Evolutionary conservation across 2,797 vertebrate species (phyloP), one percentile per base, ranked within the genome.

Genomic region (Melanotaenia maccullochi): DNA sequence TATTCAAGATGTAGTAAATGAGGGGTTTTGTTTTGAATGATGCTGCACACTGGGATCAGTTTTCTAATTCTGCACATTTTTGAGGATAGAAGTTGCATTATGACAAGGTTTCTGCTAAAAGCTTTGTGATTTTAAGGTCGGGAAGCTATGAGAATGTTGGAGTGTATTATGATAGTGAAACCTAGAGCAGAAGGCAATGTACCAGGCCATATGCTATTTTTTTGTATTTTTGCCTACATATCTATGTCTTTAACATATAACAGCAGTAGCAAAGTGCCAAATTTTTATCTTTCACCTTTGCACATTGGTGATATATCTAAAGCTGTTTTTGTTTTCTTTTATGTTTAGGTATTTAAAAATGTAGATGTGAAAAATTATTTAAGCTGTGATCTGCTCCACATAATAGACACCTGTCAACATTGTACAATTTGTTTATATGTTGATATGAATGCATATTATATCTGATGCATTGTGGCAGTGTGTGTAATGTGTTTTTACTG

Each of bases 241-340:
- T 90, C 82, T 69, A 81, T 25, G 71, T 82, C 60, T 83, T 80
- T 83, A 79, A 85, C 47, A 65, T 38, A 63, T 77, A 85, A 76
- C 69, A 81, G 79, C 62, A 76, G 83, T 61, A 86, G 84, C 85
- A 76, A 79, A 80, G 90, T 93, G 93, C 91, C 93, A 93, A 92
- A 90, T 83, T 68, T 75, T 25, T 86, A 83, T 87, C 47, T 69
- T 82, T 89, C 83, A 90, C 88, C 77, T 82, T 75, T 84, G 88
- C 89, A 91, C 86, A 90, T 85, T 57, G 80, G 90, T 92, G 87
- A 90, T 87, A 75, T 88, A 76, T 65, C 75, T 76, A 86, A 33
- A 72, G 73, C 66, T 75, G 73, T n/a, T 68, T 71, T 40, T 28
- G 52, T 81, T 84, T 79, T 81, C 57, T 79, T 28, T 69, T 65